Conservation (phyloP, 2,113 vertebrate species). For the Paradoxurus hermaphroditus region DNA sequence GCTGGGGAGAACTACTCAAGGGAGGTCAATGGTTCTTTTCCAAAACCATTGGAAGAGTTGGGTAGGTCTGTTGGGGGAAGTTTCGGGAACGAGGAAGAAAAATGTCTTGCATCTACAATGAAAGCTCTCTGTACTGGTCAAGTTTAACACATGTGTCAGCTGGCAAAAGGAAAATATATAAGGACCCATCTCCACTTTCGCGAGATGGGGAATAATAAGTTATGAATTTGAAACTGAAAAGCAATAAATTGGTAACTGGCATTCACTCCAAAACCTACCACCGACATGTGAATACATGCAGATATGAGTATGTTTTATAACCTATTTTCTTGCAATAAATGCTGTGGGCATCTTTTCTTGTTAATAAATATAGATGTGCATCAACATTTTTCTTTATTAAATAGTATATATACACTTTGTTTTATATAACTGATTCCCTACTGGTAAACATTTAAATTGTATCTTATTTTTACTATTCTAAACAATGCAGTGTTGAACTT, state of each 20-base stretch:
- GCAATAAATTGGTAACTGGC: not conserved
- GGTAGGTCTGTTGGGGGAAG: not conserved
- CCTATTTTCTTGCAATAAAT: not conserved
- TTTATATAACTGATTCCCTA: not conserved
- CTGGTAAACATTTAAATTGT: not conserved
- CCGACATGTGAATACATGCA: not conserved
- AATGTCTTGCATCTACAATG: not conserved
- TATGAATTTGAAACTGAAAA: not conserved
- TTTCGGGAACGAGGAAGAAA: not conserved
- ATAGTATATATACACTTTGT: not conserved
- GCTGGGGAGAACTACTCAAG: not conserved
- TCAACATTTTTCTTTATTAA: not conserved
- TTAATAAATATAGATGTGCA: not conserved
- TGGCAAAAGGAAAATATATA: not conserved
- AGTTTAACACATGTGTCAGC: not conserved
- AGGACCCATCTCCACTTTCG: not conserved
- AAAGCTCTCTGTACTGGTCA: not conserved
- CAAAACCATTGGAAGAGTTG: not conserved
- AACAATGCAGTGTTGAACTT: not conserved
- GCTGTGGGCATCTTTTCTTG: not conserved
- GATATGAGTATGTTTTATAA: not conserved
- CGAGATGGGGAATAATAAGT: not conserved
- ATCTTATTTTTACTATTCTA: not conserved
- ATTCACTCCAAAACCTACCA: not conserved
- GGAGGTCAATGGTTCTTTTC: not conserved